Evolutionary conservation across 2,797 vertebrate species (phyloP), one percentile per base, ranked within the genome.

Genomic region (Tokudaia muenninki): DNA sequence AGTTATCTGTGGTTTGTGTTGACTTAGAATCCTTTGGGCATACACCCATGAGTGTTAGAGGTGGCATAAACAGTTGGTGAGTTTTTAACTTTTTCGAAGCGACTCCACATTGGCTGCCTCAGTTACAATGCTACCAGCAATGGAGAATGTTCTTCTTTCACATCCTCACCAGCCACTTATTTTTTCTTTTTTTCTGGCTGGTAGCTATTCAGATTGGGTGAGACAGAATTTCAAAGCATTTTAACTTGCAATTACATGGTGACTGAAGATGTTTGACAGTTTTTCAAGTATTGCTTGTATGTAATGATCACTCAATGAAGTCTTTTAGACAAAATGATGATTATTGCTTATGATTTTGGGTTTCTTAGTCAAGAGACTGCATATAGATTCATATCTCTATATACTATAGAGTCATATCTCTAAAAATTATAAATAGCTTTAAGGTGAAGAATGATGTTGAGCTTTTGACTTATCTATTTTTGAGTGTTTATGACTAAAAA

Each of bases 401-500:
- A 52, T 52, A 41, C 4, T 88, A 57, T 81, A 57, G 78, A 92
- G 29, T 63, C 57, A 77, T 57, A 77, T 93, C 21, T 94, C 17
- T 74, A 17, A 70, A 84, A 96, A 12, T 92, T 90, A 83, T 86
- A 59, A 81, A 74, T 44, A 89, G 41, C 1, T 47, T 84, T 96
- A 50, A 47, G 41, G 72, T 80, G 44, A 90, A 26, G 50, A 41
- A 91, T 3, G 41, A 44, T 92, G 74, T 12, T 55, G 80, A 94
- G 26, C 70, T 92, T 89, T 92, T 88, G 81, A 88, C 65, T 81
- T 70, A 81, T 59, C 37, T 61, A 61, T 77, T n/a, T 67, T 67
- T 92, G 41, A 90, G 6, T 81, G 44, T 74, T 87, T 95, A 31
- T 92, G 88, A 90, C 57, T 72, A 92, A 95, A 96, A 22, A 14